These are phyloP conservation scores for Dicyrtomina minuta DNA, from an alignment of 2,888 invertebrate genomes.

Conservation along the genomic window DNA sequence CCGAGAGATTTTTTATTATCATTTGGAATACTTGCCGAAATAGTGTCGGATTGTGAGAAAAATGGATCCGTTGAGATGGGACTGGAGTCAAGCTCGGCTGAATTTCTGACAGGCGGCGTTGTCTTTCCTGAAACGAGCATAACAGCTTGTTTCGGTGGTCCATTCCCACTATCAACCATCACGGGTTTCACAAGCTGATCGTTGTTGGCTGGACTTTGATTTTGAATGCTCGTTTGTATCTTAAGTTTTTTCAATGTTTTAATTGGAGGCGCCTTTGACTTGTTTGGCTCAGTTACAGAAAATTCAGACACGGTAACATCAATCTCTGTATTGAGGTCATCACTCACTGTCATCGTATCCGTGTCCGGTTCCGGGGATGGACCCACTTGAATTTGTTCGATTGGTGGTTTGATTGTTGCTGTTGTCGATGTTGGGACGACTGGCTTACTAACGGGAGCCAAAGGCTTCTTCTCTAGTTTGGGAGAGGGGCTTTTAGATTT, in stretches of 20 bases:
- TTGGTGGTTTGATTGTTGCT: not conserved
- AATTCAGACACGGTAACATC: conserved; percentile 9
- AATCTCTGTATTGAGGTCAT: conserved; percentile 21
- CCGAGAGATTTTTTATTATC: not conserved
- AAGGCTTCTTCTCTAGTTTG: conserved; percentile 24
- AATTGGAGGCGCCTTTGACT: not conserved
- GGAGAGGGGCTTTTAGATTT: conserved; percentile 32
- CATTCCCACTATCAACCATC: conserved; percentile 44
- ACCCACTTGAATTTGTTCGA: too few relatives aligned
- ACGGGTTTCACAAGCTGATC: conserved; percentile 59
- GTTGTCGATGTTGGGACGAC: conserved; percentile 34
- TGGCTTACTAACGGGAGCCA: not conserved
- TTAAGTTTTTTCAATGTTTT: conserved; percentile 44
- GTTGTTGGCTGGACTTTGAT: too few relatives aligned
- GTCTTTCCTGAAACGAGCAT: conserved; percentile 48
- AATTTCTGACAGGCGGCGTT: conserved; percentile 22
- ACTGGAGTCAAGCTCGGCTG: conserved; percentile 30
- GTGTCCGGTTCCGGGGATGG: conserved; percentile 23
- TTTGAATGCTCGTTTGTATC: conserved; percentile 59
- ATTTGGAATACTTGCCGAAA: not conserved
- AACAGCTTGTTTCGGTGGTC: conserved; percentile 41
- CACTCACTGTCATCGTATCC: conserved; percentile 13
- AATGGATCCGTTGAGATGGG: conserved; percentile 33
- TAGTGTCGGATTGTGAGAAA: conserved; percentile 23
- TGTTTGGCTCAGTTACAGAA: conserved; percentile 7